Percentiles rank a stretch among this genome's conserved stretches.
Evolutionary conservation across 2,797 vertebrate genomes (phyloP).

Genomic region (Triplophysa yarkandensis): DNA sequence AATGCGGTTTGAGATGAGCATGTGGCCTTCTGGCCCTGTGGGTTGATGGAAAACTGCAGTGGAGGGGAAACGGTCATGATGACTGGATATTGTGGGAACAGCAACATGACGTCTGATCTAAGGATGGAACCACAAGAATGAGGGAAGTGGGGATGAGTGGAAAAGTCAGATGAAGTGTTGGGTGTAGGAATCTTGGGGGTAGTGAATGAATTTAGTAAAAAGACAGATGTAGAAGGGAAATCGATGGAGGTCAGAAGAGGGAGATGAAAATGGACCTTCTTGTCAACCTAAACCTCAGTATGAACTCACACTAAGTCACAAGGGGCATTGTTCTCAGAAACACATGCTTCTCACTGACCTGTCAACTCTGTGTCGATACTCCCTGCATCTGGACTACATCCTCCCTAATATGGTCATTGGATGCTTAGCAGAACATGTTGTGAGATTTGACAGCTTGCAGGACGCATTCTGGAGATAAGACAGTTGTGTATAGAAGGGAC

Average conservation of each 20-base stretch:
- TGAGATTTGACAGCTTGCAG: constrained; percentile 16
- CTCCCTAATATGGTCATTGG: constrained; percentile 1
- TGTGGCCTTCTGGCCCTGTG: constrained; percentile 21
- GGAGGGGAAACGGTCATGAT: constrained; percentile 20
- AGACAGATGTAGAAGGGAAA: neutral
- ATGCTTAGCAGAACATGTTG: neutral
- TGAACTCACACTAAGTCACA: constrained; percentile 12
- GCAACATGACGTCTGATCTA: constrained; percentile 11
- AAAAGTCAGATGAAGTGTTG: constrained; percentile 8
- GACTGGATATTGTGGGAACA: constrained; percentile 22
- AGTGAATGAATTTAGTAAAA: constrained; percentile 7
- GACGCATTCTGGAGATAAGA: neutral
- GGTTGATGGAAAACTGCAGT: constrained; percentile 32
- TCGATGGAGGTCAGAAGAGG: neutral
- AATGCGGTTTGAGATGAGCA: constrained; percentile 34
- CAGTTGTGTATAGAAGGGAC: no score
- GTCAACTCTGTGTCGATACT: neutral
- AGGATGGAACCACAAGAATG: constrained; percentile 31
- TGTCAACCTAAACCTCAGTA: neutral
- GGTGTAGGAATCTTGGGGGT: neutral
- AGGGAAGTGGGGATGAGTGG: neutral
- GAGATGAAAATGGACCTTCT: neutral
- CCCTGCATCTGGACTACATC: constrained; percentile 2
- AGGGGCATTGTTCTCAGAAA: neutral
- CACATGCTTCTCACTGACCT: neutral